A percentile compares a stretch with the other conserved stretches of the same genome.
These are phyloP conservation scores for Drosophila pegasa DNA, from an alignment of 2,888 invertebrate genomes.

Conservation along the genomic window DNA sequence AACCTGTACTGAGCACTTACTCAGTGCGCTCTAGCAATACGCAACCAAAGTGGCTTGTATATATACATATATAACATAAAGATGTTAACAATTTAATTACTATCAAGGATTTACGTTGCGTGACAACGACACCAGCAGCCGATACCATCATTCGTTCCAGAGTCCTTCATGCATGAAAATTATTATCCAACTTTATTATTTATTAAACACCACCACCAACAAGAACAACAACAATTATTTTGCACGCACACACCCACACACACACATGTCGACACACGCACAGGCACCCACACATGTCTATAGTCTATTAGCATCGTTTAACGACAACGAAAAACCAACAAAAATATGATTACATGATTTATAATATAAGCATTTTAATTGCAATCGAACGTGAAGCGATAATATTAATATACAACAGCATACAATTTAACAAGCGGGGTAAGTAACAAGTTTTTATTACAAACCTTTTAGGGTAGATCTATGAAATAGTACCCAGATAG, in stretches of 20 bases:
- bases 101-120: constrained; percentile 19
- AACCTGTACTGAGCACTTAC: constrained; percentile 82
- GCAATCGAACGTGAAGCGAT: constrained; percentile 13
- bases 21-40: constrained; percentile 38
- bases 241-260: constrained; percentile 30
- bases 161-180: constrained; percentile 15
- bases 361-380: constrained; percentile 50
- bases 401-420: not conserved
- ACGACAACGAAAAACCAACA: constrained; percentile 62
- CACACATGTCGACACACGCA: constrained; percentile 1
- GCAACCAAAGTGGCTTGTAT: constrained; percentile 79
- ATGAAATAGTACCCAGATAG: not conserved
- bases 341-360: constrained; percentile 58
- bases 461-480: not conserved
- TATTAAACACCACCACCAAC: constrained; percentile 52
- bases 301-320: constrained; percentile 66
- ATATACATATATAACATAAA: constrained; percentile 64
- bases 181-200: constrained; percentile 56
- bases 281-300: constrained; percentile 37
- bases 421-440: not conserved
- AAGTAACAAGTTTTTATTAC: not conserved
- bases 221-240: constrained; percentile 34
- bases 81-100: constrained; percentile 22
- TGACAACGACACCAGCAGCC: constrained; percentile 7
- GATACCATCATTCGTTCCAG: constrained; percentile 19